Evolutionary conservation across 2,888 invertebrate species (phyloP), one percentile per base, ranked within the genome.

Genomic region (Apeira syringaria): DNA sequence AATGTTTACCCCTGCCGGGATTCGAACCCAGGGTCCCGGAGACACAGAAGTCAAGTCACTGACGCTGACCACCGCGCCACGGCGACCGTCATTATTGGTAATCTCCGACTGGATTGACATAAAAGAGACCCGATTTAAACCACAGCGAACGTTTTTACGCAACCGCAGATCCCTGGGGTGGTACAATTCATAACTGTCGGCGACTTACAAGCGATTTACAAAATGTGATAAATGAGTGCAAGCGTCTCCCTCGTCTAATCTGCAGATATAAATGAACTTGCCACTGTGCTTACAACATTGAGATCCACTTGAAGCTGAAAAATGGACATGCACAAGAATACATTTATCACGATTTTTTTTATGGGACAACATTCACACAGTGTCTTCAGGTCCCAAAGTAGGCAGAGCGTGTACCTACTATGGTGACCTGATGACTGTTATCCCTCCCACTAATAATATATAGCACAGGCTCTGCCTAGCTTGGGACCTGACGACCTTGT

Each of bases 221-320:
- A 74, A 74, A 74, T 63, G 64, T 68, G 67, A 71, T 72, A 67
- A 68, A 72, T 61, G 69, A 68, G 57, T 59, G 47, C 47, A 54
- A 44, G 54, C 54, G 59, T 59, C 64, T 49, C 51, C 61, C 54
- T 41, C 58, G 67, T 61, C 61, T 66, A 65, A 65, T 66, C 64
- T 58, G 49, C 44, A 46, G 56, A 66, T 66, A 69, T 64, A 69
- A 68, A 66, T 68, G 60, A 66, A 64, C 59, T 63, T 56, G 49
- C 32, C 25, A 26, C 34, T 24, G 24, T 24, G 24, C 9, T 0
- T 5, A 5, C 28, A 44, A 35, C 59, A 56, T 41, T 38, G 43
- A 37, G 37, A 41, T 43, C 48, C 44, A 18, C 28, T 31, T 13
- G 5, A 35, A 10, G 26, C 8, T 15, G 8, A 6, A 5, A 7